Percentiles rank a stretch among this genome's conserved stretches.
These are phyloP conservation scores for Cryptotermes secundus DNA, from an alignment of 1,140 invertebrate genomes.

Conservation along the genomic window DNA sequence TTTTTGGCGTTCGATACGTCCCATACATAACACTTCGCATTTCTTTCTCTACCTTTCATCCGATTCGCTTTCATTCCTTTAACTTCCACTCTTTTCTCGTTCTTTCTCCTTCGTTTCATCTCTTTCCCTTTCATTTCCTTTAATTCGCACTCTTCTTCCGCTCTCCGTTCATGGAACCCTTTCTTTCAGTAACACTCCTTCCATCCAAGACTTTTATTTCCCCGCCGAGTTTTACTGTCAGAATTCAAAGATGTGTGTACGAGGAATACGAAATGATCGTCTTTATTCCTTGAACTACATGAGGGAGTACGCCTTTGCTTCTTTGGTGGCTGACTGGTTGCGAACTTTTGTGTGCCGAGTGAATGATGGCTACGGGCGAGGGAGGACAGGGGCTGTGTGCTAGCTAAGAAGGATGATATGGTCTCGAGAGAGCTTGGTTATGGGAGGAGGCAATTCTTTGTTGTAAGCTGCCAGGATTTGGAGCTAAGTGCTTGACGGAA, in stretches of 20 bases:
- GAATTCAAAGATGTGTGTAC: conserved; percentile 32
- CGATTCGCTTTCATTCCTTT: not conserved
- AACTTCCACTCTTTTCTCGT: not conserved
- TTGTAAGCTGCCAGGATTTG: not conserved
- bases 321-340: not conserved
- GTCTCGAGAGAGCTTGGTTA: not conserved
- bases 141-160: not conserved
- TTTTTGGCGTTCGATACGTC: not conserved
- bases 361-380: conserved; percentile 24
- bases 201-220: conserved; percentile 27
- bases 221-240: conserved; percentile 31
- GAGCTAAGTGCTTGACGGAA: not conserved
- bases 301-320: not conserved
- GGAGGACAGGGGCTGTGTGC: not conserved
- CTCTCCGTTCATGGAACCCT: not conserved
- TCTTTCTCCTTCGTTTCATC: not conserved
- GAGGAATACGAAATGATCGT: conserved; percentile 30
- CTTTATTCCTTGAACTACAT: not conserved
- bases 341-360: conserved; percentile 21
- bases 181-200: conserved; percentile 22
- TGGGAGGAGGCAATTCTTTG: not conserved
- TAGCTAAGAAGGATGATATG: too few species aligned
- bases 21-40: not conserved
- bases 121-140: not conserved
- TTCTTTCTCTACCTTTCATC: not conserved